Evolutionary conservation across 2,113 vertebrate species (phyloP).

Genomic region (Chrysemys picta): DNA sequence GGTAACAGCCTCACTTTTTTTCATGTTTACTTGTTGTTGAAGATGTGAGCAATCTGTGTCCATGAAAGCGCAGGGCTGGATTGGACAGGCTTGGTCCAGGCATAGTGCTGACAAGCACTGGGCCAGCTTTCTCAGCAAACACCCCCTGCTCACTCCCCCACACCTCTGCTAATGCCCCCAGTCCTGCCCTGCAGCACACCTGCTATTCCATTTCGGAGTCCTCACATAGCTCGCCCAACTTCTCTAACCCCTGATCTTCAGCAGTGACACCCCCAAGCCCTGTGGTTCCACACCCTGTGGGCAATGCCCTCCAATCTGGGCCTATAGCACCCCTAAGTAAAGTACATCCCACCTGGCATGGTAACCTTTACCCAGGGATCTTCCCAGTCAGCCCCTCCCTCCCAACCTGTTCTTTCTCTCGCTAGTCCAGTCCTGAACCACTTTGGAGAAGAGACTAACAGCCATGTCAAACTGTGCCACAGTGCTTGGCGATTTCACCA

Average conservation of each 20-base stretch:
- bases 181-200: neutral
- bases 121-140: neutral
- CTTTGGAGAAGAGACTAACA: too few species aligned
- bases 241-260: neutral
- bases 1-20: neutral
- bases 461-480: neutral
- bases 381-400: neutral
- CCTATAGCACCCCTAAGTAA: neutral
- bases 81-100: neutral
- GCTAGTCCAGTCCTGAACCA: neutral
- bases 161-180: neutral
- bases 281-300: neutral
- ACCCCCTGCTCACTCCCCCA: too few species aligned
- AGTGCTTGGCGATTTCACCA: neutral
- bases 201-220: neutral
- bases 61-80: neutral
- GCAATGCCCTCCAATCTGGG: neutral
- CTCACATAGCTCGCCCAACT: rapidly evolving
- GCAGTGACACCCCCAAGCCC: neutral
- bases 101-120: neutral
- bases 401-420: neutral
- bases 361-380: neutral
- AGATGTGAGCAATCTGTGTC: neutral
- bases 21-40: neutral
- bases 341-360: neutral